These are phyloP conservation scores for Microctenopoma stevenorrisi DNA, from an alignment of 2,797 vertebrate species.

Conservation along the genomic window DNA sequence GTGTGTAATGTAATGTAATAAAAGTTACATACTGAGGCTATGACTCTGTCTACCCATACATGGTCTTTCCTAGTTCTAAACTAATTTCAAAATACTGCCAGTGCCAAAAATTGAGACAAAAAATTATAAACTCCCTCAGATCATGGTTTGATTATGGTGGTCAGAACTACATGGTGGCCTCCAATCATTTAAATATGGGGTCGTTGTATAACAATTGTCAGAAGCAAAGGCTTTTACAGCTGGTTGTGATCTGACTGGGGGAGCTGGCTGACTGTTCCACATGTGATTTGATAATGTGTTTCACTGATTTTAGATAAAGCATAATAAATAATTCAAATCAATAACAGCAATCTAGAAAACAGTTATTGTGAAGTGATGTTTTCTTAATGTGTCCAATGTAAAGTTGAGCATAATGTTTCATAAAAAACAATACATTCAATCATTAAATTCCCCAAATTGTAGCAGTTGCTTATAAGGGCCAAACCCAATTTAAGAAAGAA, in stretches of 20 bases:
- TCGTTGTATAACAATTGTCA: constrained; percentile 32
- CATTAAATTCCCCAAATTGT: constrained; percentile 11
- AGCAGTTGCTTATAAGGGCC: constrained; percentile 13
- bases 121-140: constrained; percentile 15
- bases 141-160: constrained; percentile 32
- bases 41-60: too few relatives aligned
- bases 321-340: constrained; percentile 27
- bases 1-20: too few relatives aligned
- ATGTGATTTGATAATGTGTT: constrained; percentile 37
- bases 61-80: too few relatives aligned
- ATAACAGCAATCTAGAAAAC: constrained; percentile 20
- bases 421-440: constrained; percentile 37
- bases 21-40: too few relatives aligned
- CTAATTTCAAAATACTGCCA: background rate
- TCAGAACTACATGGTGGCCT: constrained; percentile 44
- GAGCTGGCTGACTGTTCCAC: constrained; percentile 27
- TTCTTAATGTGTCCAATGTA: constrained; percentile 6
- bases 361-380: constrained; percentile 16
- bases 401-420: constrained; percentile 39
- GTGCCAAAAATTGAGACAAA: background rate
- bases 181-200: constrained; percentile 26
- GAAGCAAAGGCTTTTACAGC: constrained; percentile 42
- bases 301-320: constrained; percentile 38
- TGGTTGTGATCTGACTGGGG: constrained; percentile 36
- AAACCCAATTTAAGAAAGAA: constrained; percentile 38